Conservation (phyloP, 2,888 invertebrate genomes). For the Alentia gelatinosa region DNA sequence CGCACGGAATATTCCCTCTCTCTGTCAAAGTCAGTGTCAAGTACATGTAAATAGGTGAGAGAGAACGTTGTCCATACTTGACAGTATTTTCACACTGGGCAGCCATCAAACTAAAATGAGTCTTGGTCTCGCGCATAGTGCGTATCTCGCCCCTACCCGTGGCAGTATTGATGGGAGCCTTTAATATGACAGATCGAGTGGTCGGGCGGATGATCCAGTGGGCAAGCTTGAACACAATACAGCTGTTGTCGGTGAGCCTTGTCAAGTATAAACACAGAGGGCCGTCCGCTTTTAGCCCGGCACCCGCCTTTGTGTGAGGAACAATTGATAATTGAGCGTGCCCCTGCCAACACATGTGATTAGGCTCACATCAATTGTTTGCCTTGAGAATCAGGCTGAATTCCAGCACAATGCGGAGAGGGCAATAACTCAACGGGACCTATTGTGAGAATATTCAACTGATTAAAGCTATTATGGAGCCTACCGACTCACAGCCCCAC, state of each 20-base stretch:
- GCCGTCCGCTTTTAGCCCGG: neutral
- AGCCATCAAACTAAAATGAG: too few relatives aligned
- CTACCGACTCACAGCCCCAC: neutral
- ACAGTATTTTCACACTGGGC: too few relatives aligned
- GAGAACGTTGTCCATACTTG: too few relatives aligned
- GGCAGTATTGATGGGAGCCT: neutral
- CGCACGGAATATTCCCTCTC: too few relatives aligned
- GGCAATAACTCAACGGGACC: slow-evolving; percentile 43
- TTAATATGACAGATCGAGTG: slow-evolving; percentile 51
- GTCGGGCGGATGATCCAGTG: neutral
- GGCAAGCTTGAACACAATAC: slow-evolving; percentile 11
- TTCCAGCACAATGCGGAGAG: slow-evolving; percentile 37
- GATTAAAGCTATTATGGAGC: slow-evolving; percentile 50
- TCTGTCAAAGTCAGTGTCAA: too few relatives aligned
- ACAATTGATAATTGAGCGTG: slow-evolving; percentile 51
- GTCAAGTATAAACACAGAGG: slow-evolving; percentile 49
- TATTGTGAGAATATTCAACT: slow-evolving; percentile 53
- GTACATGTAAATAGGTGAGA: too few relatives aligned
- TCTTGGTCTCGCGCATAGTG: too few relatives aligned
- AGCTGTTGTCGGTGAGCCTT: neutral
- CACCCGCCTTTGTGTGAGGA: neutral
- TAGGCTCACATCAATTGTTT: slow-evolving; percentile 50
- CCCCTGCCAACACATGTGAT: slow-evolving; percentile 53
- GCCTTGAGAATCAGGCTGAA: slow-evolving; percentile 42
- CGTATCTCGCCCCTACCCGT: too few relatives aligned